Evolutionary conservation across 2,888 invertebrate species (phyloP).

Genomic region (Cantharis rustica): DNA sequence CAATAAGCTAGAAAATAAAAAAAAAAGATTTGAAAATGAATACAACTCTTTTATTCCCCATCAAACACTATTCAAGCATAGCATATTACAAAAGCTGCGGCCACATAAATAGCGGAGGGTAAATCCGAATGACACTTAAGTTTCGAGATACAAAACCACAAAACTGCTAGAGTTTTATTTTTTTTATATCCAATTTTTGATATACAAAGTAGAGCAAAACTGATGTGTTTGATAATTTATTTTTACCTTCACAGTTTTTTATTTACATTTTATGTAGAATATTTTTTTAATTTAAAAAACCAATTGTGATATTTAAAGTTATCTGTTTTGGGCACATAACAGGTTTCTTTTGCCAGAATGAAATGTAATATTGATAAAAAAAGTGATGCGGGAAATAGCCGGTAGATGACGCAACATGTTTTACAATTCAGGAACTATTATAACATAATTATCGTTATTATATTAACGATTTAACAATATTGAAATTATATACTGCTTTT

Average conservation of each 20-base stretch:
- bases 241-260: neutral
- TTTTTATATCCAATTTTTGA: neutral
- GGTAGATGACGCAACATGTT: neutral
- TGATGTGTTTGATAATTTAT: neutral
- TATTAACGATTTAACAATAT: neutral
- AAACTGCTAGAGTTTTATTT: neutral
- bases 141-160: neutral
- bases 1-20: neutral
- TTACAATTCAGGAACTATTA: too few species aligned
- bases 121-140: neutral
- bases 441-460: neutral
- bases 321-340: neutral
- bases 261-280: too few species aligned
- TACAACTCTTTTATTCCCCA: neutral
- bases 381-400: neutral
- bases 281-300: neutral
- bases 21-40: neutral
- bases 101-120: neutral
- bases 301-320: neutral
- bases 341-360: neutral
- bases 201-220: neutral
- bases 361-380: neutral
- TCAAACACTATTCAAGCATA: neutral
- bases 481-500: neutral
- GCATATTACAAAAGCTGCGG: neutral